phyloP scores from a whole-genome alignment of 2,888 invertebrate species.

The Pachliopta kotzebuea region DNA sequence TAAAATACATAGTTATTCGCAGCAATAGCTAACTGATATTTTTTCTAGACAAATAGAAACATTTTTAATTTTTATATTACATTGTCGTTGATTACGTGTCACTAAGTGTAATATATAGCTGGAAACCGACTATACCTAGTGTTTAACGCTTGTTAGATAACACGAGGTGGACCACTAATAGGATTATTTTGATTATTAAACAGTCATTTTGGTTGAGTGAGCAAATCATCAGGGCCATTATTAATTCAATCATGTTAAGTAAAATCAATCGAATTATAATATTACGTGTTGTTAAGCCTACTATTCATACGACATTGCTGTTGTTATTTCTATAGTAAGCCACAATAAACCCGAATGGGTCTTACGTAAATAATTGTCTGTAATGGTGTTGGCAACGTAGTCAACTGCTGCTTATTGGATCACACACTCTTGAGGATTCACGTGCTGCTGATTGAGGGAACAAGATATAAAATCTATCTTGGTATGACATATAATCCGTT shows the following conservation, averaged over 20 bases:
- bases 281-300: neutral
- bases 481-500: neutral
- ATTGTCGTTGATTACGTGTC: too few species aligned
- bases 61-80: too few species aligned
- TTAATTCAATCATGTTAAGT: neutral
- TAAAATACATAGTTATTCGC: too few species aligned
- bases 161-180: neutral
- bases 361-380: slow-evolving; percentile 17
- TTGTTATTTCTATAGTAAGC: slow-evolving; percentile 11
- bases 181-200: slow-evolving; percentile 1
- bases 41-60: too few species aligned
- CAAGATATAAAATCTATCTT: neutral
- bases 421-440: slow-evolving; percentile 25
- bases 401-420: slow-evolving; percentile 22
- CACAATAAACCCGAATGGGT: neutral
- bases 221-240: neutral
- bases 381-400: slow-evolving; percentile 7
- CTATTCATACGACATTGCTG: neutral
- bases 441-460: neutral
- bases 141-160: neutral
- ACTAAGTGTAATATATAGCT: neutral
- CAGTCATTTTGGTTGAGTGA: neutral
- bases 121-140: neutral
- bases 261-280: neutral
- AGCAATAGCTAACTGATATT: too few species aligned